Conservation (phyloP, 92 coral and sea anemone genomes). For the Phenganax stokvisi region DNA sequence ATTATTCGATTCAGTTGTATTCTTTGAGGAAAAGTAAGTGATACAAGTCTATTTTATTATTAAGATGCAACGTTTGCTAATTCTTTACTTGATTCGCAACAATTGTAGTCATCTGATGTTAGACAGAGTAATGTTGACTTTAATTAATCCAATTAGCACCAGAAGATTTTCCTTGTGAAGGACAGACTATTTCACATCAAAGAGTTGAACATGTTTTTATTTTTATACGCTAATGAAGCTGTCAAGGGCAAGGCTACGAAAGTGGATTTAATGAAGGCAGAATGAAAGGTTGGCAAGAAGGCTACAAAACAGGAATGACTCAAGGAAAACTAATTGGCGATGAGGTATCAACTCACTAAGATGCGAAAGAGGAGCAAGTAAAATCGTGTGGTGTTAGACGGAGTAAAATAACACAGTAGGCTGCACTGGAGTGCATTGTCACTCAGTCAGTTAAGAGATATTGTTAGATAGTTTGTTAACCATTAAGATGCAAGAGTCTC, state of each 20-base stretch:
- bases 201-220: too few species aligned
- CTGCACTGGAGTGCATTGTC: too few species aligned
- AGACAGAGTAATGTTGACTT: too few species aligned
- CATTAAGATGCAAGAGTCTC: too few species aligned
- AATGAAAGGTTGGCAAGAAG: constrained; percentile 61
- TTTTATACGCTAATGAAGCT: constrained; percentile 37
- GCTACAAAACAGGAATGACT: constrained; percentile 58
- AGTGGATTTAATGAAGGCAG: constrained; percentile 67
- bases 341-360: constrained; percentile 51
- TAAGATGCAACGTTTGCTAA: too few species aligned
- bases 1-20: constrained; percentile 70
- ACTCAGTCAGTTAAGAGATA: too few species aligned
- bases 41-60: background rate
- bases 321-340: constrained; percentile 71
- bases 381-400: too few species aligned
- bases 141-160: background rate
- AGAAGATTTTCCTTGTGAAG: background rate
- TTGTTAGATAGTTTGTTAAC: too few species aligned
- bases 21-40: constrained; percentile 77
- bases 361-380: too few species aligned
- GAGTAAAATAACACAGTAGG: too few species aligned
- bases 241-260: constrained; percentile 59
- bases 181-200: background rate
- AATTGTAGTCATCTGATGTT: too few species aligned
- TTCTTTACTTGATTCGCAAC: too few species aligned